Conservation (phyloP, 2,797 vertebrate genomes). For the Astyanax mexicanus region DNA sequence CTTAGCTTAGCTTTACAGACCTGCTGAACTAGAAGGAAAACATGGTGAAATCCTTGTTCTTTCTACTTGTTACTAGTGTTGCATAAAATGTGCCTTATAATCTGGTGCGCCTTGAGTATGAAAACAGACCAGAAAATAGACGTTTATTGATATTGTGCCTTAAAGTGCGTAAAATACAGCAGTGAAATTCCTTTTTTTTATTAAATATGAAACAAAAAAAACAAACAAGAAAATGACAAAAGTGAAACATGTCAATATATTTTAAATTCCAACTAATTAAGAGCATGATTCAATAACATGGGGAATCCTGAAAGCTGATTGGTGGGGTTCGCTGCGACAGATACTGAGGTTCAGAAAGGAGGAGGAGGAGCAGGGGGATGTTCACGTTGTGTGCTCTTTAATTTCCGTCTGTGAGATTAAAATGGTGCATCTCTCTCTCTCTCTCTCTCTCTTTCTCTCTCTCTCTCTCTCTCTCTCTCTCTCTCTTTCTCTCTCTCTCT, state of each 20-base stretch:
- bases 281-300: slow-evolving; percentile 10
- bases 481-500: slow-evolving; percentile 49
- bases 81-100: no score
- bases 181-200: not conserved
- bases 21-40: no score
- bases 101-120: no score
- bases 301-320: slow-evolving; percentile 37
- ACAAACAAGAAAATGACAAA: not conserved
- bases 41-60: no score
- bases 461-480: slow-evolving; percentile 49
- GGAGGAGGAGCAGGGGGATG: slow-evolving; percentile 33
- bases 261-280: slow-evolving; percentile 25
- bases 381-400: slow-evolving; percentile 53
- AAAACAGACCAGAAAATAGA: no score
- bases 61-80: no score
- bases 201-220: not conserved
- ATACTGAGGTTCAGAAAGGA: slow-evolving; percentile 32
- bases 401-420: slow-evolving; percentile 59
- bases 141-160: no score
- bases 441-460: slow-evolving; percentile 48
- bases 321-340: slow-evolving; percentile 11
- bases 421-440: slow-evolving; percentile 48
- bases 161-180: not conserved
- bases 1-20: no score
- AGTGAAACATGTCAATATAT: not conserved